Evolutionary conservation across 1,140 invertebrate species (phyloP).

Genomic region (Ceratoteleas bidentatus): DNA sequence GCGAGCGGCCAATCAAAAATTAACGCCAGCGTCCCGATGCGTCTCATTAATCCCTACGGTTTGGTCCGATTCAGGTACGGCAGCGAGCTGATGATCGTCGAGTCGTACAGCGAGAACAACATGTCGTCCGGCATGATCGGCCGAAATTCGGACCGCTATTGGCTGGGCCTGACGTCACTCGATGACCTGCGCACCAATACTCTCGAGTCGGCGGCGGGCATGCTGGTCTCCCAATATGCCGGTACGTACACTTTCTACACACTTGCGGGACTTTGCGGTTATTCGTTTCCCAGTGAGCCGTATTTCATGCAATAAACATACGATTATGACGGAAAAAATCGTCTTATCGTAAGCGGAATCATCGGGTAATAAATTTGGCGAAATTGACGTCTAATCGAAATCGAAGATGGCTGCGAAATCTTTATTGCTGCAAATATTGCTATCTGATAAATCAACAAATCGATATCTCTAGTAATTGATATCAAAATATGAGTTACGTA

Average conservation of each 20-base stretch:
- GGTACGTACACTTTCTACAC: conserved; percentile 79
- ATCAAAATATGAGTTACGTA: no score
- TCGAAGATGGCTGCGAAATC: no score
- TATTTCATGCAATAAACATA: no score
- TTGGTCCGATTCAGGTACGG: conserved; percentile 87
- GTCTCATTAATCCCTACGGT: background rate
- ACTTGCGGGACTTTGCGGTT: no score
- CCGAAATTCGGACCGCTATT: conserved; percentile 86
- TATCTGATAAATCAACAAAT: no score
- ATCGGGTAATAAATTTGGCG: no score
- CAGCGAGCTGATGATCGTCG: conserved; percentile 93
- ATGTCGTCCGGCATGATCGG: conserved; percentile 90
- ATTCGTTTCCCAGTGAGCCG: no score
- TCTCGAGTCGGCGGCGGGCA: conserved; percentile 94
- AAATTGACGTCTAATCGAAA: no score
- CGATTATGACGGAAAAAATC: no score
- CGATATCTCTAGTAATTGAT: no score
- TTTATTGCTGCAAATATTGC: no score
- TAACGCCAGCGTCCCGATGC: background rate
- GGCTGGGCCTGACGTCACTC: conserved; percentile 93
- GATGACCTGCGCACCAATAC: conserved; percentile 96
- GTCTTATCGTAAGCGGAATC: no score
- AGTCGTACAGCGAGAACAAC: conserved; percentile 95
- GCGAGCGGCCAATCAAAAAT: background rate
- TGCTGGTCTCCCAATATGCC: conserved; percentile 95